Evolutionary conservation across 1,140 invertebrate genomes (phyloP).

Genomic region (Asobara japonica): DNA sequence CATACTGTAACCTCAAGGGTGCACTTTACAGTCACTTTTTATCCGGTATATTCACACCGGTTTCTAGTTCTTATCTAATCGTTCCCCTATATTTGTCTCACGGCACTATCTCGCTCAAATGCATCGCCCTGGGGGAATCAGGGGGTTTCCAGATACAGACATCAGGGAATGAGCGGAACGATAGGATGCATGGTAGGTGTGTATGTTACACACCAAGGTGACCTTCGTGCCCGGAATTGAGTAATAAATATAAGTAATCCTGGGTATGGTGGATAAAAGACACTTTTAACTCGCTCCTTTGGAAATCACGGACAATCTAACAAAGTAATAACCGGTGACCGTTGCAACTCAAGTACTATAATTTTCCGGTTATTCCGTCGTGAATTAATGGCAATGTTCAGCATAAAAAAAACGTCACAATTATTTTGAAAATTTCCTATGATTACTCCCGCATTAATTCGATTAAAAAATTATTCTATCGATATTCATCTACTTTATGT

Average conservation of each 20-base stretch:
- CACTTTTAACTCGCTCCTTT: background rate
- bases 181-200: background rate
- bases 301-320: constrained; percentile 8
- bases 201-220: background rate
- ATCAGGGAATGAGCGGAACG: constrained; percentile 1
- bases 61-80: constrained; percentile 30
- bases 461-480: background rate
- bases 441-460: background rate
- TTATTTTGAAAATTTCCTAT: background rate
- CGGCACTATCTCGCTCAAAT: constrained; percentile 26
- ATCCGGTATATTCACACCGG: constrained; percentile 24
- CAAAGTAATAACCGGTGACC: constrained; percentile 7
- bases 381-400: background rate
- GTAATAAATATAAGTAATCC: constrained; percentile 18
- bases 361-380: background rate
- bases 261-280: background rate
- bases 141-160: background rate
- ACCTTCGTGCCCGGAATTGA: constrained; percentile 11
- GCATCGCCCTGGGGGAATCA: constrained; percentile 15
- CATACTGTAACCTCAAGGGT: background rate
- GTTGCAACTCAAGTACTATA: background rate
- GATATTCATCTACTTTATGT: background rate
- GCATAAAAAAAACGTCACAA: background rate
- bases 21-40: constrained; percentile 8
- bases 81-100: constrained; percentile 27